A percentile compares a stretch with the other conserved stretches of the same genome.
Evolutionary conservation across 1,140 invertebrate species (phyloP).

Genomic region (Drosophila suzukii): DNA sequence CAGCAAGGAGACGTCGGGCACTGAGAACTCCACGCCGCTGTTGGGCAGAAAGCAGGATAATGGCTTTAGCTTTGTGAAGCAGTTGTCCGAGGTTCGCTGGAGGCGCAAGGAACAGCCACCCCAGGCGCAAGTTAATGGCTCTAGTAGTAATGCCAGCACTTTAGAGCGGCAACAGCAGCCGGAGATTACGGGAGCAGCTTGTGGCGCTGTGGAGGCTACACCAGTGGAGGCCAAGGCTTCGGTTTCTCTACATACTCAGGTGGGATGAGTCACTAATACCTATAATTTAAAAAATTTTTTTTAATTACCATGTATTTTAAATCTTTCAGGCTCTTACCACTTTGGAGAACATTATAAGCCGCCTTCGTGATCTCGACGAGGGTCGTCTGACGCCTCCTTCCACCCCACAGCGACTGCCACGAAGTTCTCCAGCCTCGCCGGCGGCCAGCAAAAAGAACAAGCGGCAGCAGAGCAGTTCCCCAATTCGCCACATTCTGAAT

Average conservation of each 20-base stretch:
- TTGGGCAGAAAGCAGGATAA: slow-evolving; percentile 76
- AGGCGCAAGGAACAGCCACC: slow-evolving; percentile 53
- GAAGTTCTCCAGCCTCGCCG: slow-evolving; percentile 90
- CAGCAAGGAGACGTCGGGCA: slow-evolving; percentile 61
- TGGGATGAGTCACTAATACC: slow-evolving; percentile 5
- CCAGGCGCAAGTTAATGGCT: slow-evolving; percentile 39
- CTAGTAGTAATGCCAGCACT: slow-evolving; percentile 54
- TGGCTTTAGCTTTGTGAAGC: slow-evolving; percentile 80
- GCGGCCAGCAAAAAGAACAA: slow-evolving; percentile 89
- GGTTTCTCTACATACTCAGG: slow-evolving; percentile 85
- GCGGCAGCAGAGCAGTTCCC: slow-evolving; percentile 91
- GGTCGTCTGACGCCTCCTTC: slow-evolving; percentile 85
- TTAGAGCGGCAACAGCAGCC: slow-evolving; percentile 54
- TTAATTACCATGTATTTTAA: neutral
- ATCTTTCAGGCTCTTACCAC: slow-evolving; percentile 85
- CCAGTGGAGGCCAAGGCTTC: slow-evolving; percentile 82
- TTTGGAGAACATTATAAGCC: slow-evolving; percentile 86
- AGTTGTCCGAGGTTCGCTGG: slow-evolving; percentile 79
- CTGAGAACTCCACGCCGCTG: slow-evolving; percentile 71
- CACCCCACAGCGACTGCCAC: slow-evolving; percentile 87
- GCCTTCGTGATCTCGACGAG: slow-evolving; percentile 85
- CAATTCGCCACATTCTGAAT: slow-evolving; percentile 92
- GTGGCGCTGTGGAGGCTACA: slow-evolving; percentile 72
- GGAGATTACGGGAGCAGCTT: slow-evolving; percentile 39
- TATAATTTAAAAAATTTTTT: no score